A percentile compares a stretch with the other conserved stretches of the same genome.
Evolutionary conservation across 2,113 vertebrate genomes (phyloP).

Genomic region (Ginglymostoma cirratum): DNA sequence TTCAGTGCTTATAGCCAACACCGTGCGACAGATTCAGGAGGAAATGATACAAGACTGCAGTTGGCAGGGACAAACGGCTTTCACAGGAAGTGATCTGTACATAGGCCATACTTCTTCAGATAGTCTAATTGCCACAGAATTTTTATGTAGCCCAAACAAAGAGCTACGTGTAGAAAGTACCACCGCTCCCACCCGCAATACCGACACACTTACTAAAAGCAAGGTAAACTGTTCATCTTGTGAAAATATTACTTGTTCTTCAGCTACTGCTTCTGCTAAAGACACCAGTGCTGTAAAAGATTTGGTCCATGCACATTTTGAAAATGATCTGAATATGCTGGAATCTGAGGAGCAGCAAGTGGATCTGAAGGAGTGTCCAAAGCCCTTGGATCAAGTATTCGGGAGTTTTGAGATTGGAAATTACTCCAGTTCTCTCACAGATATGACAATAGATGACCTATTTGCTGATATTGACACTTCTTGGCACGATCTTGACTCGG

Average conservation of each 20-base stretch:
- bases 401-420: slow-evolving; percentile 81
- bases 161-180: slow-evolving; percentile 64
- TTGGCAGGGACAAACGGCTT: slow-evolving; percentile 58
- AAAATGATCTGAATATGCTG: slow-evolving; percentile 65
- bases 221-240: slow-evolving; percentile 50
- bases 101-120: slow-evolving; percentile 67
- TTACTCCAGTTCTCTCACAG: slow-evolving; percentile 59
- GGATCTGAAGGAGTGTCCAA: slow-evolving; percentile 47
- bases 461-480: slow-evolving; percentile 87
- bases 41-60: slow-evolving; percentile 91
- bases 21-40: slow-evolving; percentile 91
- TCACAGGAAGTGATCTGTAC: slow-evolving; percentile 63
- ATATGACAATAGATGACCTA: slow-evolving; percentile 74
- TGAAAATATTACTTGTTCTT: slow-evolving; percentile 48
- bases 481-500: slow-evolving; percentile 85
- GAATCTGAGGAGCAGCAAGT: slow-evolving; percentile 62
- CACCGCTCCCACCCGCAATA: slow-evolving; percentile 52
- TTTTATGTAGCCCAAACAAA: slow-evolving; percentile 72
- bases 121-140: slow-evolving; percentile 83
- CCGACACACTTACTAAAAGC: slow-evolving; percentile 40
- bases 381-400: slow-evolving; percentile 85
- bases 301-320: slow-evolving; percentile 52
- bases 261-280: slow-evolving; percentile 52
- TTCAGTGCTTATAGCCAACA: slow-evolving; percentile 95
- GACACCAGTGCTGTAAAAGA: slow-evolving; percentile 45